These are phyloP conservation scores for Pantherophis vulpinus DNA, from an alignment of 2,797 vertebrate genomes.

Conservation along the genomic window DNA sequence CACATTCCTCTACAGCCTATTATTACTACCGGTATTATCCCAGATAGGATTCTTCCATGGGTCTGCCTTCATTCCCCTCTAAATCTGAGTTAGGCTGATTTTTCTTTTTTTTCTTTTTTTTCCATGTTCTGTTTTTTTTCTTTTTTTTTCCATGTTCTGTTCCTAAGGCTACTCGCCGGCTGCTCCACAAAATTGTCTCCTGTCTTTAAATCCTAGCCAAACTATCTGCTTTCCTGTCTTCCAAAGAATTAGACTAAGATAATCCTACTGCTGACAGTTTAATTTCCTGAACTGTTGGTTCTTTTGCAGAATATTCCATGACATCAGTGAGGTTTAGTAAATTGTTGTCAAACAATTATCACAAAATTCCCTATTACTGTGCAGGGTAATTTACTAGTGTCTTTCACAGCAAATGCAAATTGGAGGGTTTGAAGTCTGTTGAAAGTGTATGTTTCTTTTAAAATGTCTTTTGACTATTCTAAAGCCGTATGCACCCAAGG, in stretches of 20 bases:
- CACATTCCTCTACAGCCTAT: neutral
- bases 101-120: neutral
- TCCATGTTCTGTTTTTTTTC: neutral
- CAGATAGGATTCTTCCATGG: neutral
- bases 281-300: neutral
- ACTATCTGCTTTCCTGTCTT: neutral
- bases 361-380: neutral
- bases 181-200: neutral
- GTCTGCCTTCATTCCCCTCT: neutral
- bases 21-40: neutral
- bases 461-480: conserved; percentile 37
- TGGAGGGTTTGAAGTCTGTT: conserved; percentile 16
- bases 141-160: neutral
- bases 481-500: conserved; percentile 59
- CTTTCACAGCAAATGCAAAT: neutral
- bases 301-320: neutral
- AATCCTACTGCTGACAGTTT: neutral
- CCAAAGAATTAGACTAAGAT: neutral
- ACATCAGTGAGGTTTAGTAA: neutral
- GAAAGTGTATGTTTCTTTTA: conserved; percentile 22
- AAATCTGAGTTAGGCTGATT: neutral
- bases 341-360: neutral
- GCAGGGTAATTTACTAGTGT: neutral
- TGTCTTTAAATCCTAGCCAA: neutral
- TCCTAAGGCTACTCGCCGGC: neutral